phyloP scores from a whole-genome alignment of 2,797 vertebrate species.

The Triplophysa bombifrons region DNA sequence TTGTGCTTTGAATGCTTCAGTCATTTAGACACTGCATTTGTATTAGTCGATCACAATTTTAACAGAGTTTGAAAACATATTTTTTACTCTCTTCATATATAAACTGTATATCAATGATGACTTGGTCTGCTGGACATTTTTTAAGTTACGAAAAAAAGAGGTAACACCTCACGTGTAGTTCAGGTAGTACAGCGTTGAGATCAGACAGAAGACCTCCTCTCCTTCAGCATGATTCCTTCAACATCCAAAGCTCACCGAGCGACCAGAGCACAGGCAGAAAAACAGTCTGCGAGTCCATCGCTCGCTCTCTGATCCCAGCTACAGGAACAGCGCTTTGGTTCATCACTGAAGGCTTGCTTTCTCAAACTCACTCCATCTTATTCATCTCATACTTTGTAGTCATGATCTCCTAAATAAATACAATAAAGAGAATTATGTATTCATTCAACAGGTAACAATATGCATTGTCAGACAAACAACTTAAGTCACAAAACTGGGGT shows the following conservation, averaged over 20 bases:
- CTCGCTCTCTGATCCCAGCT: neutral
- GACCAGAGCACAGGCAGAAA: constrained; percentile 6
- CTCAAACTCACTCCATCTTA: constrained; percentile 81
- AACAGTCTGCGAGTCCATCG: neutral
- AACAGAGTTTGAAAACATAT: neutral
- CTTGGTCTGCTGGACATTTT: constrained; percentile 12
- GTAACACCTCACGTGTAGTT: constrained; percentile 1
- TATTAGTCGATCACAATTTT: neutral
- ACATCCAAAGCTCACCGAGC: neutral
- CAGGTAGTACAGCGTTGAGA: neutral
- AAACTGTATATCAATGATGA: neutral
- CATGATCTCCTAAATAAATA: constrained; percentile 83
- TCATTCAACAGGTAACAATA: neutral
- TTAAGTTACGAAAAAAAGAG: neutral
- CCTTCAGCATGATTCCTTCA: constrained; percentile 9
- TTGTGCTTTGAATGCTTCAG: neutral
- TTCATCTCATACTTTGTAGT: constrained; percentile 90
- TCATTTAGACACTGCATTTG: neutral
- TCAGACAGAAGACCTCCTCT: neutral
- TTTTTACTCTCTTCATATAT: no score
- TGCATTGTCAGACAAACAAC: no score
- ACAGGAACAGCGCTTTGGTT: neutral
- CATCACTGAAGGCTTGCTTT: neutral
- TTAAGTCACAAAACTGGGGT: no score
- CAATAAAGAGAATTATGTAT: neutral